These are phyloP conservation scores for Athrips mouffetella DNA, from an alignment of 2,888 invertebrate genomes.

Conservation along the genomic window DNA sequence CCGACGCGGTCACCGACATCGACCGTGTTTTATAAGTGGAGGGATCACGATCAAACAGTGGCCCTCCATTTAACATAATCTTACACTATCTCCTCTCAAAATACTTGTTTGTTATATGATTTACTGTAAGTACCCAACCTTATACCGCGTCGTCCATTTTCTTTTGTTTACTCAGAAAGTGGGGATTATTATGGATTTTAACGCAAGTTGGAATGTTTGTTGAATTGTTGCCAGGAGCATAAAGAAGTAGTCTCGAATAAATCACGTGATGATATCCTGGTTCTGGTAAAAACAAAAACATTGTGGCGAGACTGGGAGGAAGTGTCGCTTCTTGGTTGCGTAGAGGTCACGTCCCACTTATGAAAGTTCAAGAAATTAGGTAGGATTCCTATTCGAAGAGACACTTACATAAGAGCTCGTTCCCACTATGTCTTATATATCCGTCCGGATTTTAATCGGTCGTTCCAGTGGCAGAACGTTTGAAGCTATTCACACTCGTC, in stretches of 20 bases:
- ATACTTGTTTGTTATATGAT: constrained; percentile 37
- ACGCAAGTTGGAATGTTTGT: constrained; percentile 5
- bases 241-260: constrained; percentile 13
- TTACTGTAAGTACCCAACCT: constrained; percentile 7
- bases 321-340: too few relatives aligned
- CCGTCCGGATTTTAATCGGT: too few relatives aligned
- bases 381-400: too few relatives aligned
- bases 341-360: too few relatives aligned
- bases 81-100: constrained; percentile 36
- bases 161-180: constrained; percentile 20
- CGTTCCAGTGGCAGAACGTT: too few relatives aligned
- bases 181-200: constrained; percentile 14
- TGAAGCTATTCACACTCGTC: too few relatives aligned
- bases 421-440: too few relatives aligned
- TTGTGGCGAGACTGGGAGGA: too few relatives aligned
- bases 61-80: constrained; percentile 59
- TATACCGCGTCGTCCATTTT: not conserved
- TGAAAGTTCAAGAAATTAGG: too few relatives aligned
- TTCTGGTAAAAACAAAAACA: constrained; percentile 8
- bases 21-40: constrained; percentile 16
- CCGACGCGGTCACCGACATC: not conserved
- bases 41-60: constrained; percentile 32
- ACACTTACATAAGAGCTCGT: too few relatives aligned
- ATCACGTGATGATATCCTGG: constrained; percentile 1
- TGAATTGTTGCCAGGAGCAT: constrained; percentile 12